phyloP scores from a whole-genome alignment of 2,888 invertebrate genomes.

The Philhelius pedissequus region DNA sequence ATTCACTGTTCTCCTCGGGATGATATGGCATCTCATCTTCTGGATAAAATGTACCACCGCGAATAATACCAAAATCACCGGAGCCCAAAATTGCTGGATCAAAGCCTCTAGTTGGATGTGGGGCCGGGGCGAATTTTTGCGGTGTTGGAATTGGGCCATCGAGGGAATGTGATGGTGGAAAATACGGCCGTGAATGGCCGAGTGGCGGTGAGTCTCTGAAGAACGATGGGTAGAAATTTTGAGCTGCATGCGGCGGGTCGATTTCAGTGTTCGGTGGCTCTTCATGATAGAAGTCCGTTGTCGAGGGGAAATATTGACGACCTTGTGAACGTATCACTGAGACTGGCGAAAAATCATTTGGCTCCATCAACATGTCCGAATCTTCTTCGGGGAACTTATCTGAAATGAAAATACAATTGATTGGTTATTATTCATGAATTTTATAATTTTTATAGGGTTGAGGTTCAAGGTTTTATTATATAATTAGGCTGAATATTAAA shows the following conservation, averaged over 20 bases:
- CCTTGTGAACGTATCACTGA: constrained; percentile 76
- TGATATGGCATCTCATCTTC: constrained; percentile 84
- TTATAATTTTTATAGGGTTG: too few relatives aligned
- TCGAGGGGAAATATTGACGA: constrained; percentile 74
- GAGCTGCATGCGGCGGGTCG: constrained; percentile 80
- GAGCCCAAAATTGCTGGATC: constrained; percentile 86
- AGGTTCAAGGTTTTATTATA: too few relatives aligned
- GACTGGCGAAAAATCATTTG: constrained; percentile 76
- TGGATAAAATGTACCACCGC: constrained; percentile 91
- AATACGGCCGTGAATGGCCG: constrained; percentile 83
- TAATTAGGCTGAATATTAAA: too few relatives aligned
- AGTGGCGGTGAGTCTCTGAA: constrained; percentile 82
- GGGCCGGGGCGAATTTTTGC: constrained; percentile 80
- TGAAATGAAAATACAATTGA: constrained; percentile 65
- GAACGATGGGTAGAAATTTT: constrained; percentile 89
- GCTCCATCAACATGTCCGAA: constrained; percentile 79
- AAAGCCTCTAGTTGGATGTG: constrained; percentile 79
- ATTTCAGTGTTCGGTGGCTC: constrained; percentile 73
- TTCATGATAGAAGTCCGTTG: constrained; percentile 64
- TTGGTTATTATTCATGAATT: not conserved
- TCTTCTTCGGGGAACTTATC: constrained; percentile 77
- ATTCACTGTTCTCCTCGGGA: constrained; percentile 80
- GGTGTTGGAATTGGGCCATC: constrained; percentile 81
- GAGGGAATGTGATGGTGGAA: constrained; percentile 79
- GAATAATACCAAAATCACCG: constrained; percentile 92